Percentiles rank a stretch among this genome's conserved stretches.
Evolutionary conservation across 2,888 invertebrate species (phyloP).

Genomic region (Napeogenes sylphis): DNA sequence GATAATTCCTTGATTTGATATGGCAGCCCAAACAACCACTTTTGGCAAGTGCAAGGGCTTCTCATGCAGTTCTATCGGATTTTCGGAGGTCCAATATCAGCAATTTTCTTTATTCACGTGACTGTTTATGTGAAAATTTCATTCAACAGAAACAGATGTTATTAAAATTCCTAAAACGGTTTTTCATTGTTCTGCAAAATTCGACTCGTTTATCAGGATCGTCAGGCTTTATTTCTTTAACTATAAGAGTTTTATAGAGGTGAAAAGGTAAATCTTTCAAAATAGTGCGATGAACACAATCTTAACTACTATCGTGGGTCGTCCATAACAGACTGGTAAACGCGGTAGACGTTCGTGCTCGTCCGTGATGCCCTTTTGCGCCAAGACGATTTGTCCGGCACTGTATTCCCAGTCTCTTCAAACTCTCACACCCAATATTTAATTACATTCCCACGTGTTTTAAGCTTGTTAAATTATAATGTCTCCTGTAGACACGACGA

Average conservation of each 20-base stretch:
- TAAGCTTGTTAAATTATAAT: constrained; percentile 27
- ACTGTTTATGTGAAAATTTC: constrained; percentile 33
- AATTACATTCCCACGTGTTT: constrained; percentile 30
- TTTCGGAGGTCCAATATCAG: constrained; percentile 18
- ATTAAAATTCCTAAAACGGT: constrained; percentile 33
- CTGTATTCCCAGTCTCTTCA: constrained; percentile 36
- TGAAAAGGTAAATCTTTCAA: constrained; percentile 31
- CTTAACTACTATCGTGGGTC: constrained; percentile 27
- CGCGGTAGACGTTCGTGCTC: constrained; percentile 26
- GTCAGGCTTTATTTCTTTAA: constrained; percentile 37
- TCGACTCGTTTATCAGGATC: constrained; percentile 33
- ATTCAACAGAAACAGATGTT: constrained; percentile 27
- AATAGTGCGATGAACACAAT: constrained; percentile 30
- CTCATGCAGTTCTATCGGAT: constrained; percentile 31
- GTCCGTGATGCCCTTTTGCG: constrained; percentile 27
- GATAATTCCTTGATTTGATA: constrained; percentile 27
- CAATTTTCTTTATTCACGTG: constrained; percentile 31
- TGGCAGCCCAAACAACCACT: constrained; percentile 2
- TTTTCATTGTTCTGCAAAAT: constrained; percentile 34
- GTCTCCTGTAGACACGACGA: constrained; percentile 28
- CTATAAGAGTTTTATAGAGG: constrained; percentile 34
- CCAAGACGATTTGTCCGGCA: constrained; percentile 33
- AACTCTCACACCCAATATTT: too few relatives aligned
- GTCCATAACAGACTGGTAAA: constrained; percentile 34
- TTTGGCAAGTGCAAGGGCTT: constrained; percentile 28